A percentile compares a stretch with the other conserved stretches of the same genome.
These are phyloP conservation scores for Osmerus mordax DNA, from an alignment of 2,113 vertebrate genomes.

Conservation along the genomic window DNA sequence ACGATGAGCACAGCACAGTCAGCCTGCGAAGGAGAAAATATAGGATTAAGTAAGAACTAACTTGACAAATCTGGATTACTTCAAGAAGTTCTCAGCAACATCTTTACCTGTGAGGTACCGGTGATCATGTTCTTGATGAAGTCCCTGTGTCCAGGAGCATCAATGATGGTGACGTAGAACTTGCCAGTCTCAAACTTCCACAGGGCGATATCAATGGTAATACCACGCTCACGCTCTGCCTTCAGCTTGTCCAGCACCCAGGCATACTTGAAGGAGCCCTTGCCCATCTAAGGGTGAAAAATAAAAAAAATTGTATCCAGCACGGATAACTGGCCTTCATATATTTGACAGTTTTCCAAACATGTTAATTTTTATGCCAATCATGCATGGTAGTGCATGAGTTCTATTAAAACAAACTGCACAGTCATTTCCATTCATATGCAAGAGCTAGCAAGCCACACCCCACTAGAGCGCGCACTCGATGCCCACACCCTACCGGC, in stretches of 20 bases:
- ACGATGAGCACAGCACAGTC: slow-evolving; percentile 64
- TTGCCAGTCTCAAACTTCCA: slow-evolving; percentile 81
- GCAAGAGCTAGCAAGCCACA: slow-evolving; percentile 37
- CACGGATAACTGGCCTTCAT: background rate
- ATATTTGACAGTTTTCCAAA: too few relatives aligned
- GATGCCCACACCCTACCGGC: slow-evolving; percentile 52
- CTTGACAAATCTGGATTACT: background rate
- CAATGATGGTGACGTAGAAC: slow-evolving; percentile 80
- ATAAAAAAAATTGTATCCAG: background rate
- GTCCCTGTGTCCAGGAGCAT: slow-evolving; percentile 78
- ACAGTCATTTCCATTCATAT: slow-evolving; percentile 33
- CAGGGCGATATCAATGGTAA: slow-evolving; percentile 81
- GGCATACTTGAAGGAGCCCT: slow-evolving; percentile 83
- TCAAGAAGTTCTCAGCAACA: background rate
- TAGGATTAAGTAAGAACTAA: background rate
- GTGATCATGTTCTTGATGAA: slow-evolving; percentile 88
- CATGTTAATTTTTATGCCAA: background rate
- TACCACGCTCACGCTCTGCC: slow-evolving; percentile 77
- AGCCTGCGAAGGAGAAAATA: slow-evolving; percentile 30
- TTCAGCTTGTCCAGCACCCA: slow-evolving; percentile 83
- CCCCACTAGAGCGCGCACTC: slow-evolving; percentile 56
- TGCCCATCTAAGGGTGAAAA: slow-evolving; percentile 71
- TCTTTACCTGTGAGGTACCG: slow-evolving; percentile 73
- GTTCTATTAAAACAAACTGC: slow-evolving; percentile 25
- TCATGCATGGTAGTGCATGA: background rate